Evolutionary conservation across 1,140 invertebrate species (phyloP).

Genomic region (Oncopodura yosiiana): DNA sequence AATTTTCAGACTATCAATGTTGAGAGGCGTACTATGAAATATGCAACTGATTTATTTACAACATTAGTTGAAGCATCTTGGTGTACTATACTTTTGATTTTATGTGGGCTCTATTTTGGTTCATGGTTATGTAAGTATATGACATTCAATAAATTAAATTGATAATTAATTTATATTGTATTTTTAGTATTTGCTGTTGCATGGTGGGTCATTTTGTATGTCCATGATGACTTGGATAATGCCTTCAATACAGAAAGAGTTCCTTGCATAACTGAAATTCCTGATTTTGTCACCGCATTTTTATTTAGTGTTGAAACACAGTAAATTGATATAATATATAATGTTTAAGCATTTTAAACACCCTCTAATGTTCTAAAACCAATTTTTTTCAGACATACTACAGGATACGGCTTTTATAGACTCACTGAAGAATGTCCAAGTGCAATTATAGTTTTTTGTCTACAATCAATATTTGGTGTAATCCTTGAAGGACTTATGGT

Average conservation of each 20-base stretch:
- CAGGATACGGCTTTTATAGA: constrained; percentile 22
- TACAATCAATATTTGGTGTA: constrained; percentile 47
- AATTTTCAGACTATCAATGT: no score
- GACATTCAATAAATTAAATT: not conserved
- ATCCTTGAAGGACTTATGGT: constrained; percentile 70
- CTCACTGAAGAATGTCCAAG: constrained; percentile 20
- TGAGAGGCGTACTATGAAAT: no score
- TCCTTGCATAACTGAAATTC: constrained; percentile 18
- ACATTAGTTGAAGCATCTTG: constrained; percentile 21
- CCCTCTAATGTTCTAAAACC: not conserved
- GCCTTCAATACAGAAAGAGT: not conserved
- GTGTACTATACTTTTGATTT: constrained; percentile 12
- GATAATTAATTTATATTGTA: not conserved
- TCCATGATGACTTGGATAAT: constrained; percentile 16
- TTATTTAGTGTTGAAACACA: constrained; percentile 26
- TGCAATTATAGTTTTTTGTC: constrained; percentile 21
- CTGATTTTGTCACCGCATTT: constrained; percentile 21
- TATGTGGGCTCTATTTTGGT: constrained; percentile 18
- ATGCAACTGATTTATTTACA: constrained; percentile 26
- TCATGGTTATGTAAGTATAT: constrained; percentile 20
- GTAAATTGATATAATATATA: not conserved
- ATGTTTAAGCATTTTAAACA: not conserved
- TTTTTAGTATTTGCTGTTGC: constrained; percentile 16
- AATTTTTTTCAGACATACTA: constrained; percentile 29
- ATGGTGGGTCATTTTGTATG: constrained; percentile 18